Evolutionary conservation across 2,797 vertebrate genomes (phyloP).

Genomic region (Artibeus jamaicensis): DNA sequence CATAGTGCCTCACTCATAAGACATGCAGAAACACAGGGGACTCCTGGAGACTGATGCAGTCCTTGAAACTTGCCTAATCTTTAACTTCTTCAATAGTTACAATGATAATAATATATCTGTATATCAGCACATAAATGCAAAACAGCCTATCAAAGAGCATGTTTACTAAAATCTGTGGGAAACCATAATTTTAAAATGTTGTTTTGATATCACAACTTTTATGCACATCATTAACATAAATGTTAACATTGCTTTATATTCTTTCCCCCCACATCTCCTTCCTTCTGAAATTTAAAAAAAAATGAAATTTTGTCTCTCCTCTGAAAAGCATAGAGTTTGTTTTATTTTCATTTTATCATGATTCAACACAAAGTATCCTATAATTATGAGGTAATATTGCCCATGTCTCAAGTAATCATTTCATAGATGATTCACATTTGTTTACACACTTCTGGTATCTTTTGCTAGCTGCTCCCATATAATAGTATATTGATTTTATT

Average conservation of each 20-base stretch:
- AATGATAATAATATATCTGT: not conserved
- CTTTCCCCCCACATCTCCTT: not conserved
- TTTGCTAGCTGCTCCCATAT: not conserved
- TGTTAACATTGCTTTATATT: not conserved
- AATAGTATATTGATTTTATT: conserved; percentile 47
- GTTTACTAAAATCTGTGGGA: not conserved
- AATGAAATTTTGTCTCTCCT: not conserved
- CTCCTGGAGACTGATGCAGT: not conserved
- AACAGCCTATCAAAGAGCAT: not conserved
- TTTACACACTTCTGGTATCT: not conserved
- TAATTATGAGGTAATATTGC: conserved; percentile 1
- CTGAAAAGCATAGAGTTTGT: not conserved
- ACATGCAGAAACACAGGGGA: not conserved
- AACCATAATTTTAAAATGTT: not conserved
- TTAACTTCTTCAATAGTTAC: not conserved
- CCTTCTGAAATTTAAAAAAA: not conserved
- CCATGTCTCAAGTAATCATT: not conserved
- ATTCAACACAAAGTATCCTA: not conserved
- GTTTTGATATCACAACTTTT: not conserved
- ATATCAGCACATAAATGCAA: not conserved
- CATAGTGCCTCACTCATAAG: not conserved
- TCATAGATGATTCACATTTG: not conserved
- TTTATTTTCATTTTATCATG: not conserved
- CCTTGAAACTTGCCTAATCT: not conserved
- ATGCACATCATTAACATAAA: not conserved